phyloP scores from a whole-genome alignment of 2,797 vertebrate species.

The Vespertilio murinus region DNA sequence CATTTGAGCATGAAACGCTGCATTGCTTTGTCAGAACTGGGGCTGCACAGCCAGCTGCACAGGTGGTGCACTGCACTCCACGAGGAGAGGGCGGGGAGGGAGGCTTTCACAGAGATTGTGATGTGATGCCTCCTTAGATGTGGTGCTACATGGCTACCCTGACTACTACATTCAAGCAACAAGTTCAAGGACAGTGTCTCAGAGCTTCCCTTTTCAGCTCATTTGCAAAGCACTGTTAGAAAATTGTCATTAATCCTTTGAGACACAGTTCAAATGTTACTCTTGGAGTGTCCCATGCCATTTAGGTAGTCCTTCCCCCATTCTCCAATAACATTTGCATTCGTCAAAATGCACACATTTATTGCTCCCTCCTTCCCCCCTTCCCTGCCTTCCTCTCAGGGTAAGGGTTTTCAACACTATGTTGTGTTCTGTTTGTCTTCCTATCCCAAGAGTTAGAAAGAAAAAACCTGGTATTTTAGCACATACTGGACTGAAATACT shows the following conservation, averaged over 20 bases:
- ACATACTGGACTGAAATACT: not conserved
- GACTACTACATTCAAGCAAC: not conserved
- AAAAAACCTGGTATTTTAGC: not conserved
- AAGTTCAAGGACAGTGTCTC: not conserved
- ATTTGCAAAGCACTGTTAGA: not conserved
- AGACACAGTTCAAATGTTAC: not conserved
- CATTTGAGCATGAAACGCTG: not conserved
- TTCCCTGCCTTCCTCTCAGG: accelerated
- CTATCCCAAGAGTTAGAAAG: not conserved
- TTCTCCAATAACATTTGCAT: not conserved
- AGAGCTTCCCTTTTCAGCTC: not conserved
- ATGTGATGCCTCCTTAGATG: too few relatives aligned
- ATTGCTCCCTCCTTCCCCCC: not conserved
- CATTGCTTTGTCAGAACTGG: not conserved
- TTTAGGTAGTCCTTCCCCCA: not conserved
- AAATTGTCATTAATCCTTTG: not conserved
- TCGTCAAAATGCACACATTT: not conserved
- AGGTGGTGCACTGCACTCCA: not conserved
- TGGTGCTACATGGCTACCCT: not conserved
- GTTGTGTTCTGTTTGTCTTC: not conserved
- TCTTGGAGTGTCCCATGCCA: not conserved
- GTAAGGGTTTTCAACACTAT: not conserved
- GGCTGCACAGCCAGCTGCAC: not conserved
- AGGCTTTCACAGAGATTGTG: not conserved
- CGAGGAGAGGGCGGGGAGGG: accelerated